Evolutionary conservation across 2,888 invertebrate species (phyloP), one percentile per base, ranked within the genome.

Genomic region (Encarsia formosa): DNA sequence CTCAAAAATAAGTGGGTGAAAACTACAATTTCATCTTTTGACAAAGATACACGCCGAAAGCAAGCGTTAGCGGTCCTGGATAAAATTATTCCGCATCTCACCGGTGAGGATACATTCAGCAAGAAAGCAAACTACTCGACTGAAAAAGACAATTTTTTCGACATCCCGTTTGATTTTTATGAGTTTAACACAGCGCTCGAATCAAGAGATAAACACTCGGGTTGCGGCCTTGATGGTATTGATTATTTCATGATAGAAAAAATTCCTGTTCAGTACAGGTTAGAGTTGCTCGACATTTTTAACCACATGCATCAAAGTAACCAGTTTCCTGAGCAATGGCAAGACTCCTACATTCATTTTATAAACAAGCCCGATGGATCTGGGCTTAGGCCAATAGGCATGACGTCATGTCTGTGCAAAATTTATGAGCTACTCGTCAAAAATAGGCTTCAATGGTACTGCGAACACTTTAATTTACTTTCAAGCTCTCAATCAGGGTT

Each of bases 381-480:
- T 19, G 13, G 26, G 2, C 6, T 42, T 5, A 6, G 42, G 4
- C 42, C 31, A 13, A 22, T 42, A 20, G 9, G 19, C 3, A 6
- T 31, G 20, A 42, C 31, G 2, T 42, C 32, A 9, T 31, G 31
- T 22, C 19, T 42, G 8, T 42, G 42, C n/a, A 42, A 42, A 6
- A 31, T 42, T n/a, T 42, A 32, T 5, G 42, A 42, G n/a, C n/a
- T 32, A n/a, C 20, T 42, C 9, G 5, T 35, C 1, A 42, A 42
- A 32, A 20, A 23, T 3, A 31, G 23, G 23, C 20, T 32, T 32
- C 8, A 20, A 16, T 20, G 31, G 31, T 42, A 32, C 31, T 2
- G 5, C 11, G 20, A 42, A 32, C 8, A n/a, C 3, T 19, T 22
- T 13, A 15, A 19, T n/a, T 15, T 42, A n/a, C 11, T 42, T 5